These are phyloP conservation scores for Cyphomyrmex costatus DNA, from an alignment of 1,140 invertebrate species.

Conservation along the genomic window DNA sequence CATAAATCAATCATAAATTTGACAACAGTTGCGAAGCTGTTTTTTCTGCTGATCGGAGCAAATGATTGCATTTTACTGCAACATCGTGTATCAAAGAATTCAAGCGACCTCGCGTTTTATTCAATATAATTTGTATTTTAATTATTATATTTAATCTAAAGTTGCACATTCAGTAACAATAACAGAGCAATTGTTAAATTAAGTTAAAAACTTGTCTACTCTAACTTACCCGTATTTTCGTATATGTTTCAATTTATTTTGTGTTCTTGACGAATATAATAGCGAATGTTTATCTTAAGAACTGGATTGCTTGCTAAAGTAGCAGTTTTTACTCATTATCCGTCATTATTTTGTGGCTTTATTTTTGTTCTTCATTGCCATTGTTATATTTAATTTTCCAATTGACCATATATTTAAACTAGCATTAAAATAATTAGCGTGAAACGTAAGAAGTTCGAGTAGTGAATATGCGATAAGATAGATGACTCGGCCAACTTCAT, in stretches of 20 bases:
- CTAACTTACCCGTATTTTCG: background rate
- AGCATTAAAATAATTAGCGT: background rate
- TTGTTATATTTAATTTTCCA: background rate
- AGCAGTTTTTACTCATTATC: background rate
- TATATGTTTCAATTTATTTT: background rate
- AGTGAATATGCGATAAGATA: conserved; percentile 56
- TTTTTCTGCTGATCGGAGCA: no score
- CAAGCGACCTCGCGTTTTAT: background rate
- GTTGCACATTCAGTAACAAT: background rate
- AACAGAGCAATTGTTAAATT: background rate
- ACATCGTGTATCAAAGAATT: background rate
- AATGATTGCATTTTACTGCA: no score
- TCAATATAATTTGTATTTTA: background rate
- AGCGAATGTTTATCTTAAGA: background rate
- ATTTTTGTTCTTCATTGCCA: background rate
- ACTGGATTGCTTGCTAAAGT: background rate
- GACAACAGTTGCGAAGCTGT: no score
- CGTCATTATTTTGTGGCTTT: background rate
- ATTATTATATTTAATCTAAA: background rate
- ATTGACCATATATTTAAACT: background rate
- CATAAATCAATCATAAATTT: no score
- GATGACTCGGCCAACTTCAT: conserved; percentile 7
- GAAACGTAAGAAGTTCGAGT: conserved; percentile 7
- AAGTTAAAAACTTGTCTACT: background rate
- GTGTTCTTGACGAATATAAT: background rate